phyloP scores from a whole-genome alignment of 2,888 invertebrate genomes.

The Trachelus iudaicus region DNA sequence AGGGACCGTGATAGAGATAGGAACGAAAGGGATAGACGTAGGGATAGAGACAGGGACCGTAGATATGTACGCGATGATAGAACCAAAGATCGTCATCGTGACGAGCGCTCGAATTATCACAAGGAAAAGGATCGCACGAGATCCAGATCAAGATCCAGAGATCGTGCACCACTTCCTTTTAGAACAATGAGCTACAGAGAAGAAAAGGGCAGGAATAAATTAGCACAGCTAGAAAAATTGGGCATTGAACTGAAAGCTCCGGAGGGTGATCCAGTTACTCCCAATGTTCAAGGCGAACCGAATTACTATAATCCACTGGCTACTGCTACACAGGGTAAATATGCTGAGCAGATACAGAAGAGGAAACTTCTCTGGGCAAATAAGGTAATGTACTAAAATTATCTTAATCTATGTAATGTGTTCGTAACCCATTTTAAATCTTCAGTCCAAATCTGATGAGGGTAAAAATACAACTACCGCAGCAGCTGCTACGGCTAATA shows the following conservation, averaged over 20 bases:
- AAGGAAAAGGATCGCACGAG: slow-evolving; percentile 60
- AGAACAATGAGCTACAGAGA: slow-evolving; percentile 57
- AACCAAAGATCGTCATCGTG: slow-evolving; percentile 57
- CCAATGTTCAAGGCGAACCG: slow-evolving; percentile 63
- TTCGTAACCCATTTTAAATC: background rate
- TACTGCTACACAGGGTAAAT: slow-evolving; percentile 79
- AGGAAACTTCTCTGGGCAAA: slow-evolving; percentile 92
- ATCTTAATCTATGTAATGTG: background rate
- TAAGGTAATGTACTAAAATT: slow-evolving; percentile 67
- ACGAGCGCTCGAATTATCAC: slow-evolving; percentile 50
- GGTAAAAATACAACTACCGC: slow-evolving; percentile 52
- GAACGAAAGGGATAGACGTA: slow-evolving; percentile 38
- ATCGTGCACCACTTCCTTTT: slow-evolving; percentile 44
- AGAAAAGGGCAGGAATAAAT: slow-evolving; percentile 65
- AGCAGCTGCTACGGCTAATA: slow-evolving; percentile 62
- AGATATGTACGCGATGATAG: slow-evolving; percentile 53
- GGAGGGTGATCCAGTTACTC: slow-evolving; percentile 40
- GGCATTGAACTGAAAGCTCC: slow-evolving; percentile 64
- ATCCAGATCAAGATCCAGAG: slow-evolving; percentile 58
- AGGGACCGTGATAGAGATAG: slow-evolving; percentile 40
- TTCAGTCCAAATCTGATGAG: slow-evolving; percentile 59
- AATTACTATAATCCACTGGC: slow-evolving; percentile 81
- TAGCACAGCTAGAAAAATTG: slow-evolving; percentile 67
- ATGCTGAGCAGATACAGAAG: slow-evolving; percentile 87
- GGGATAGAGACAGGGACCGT: slow-evolving; percentile 51